Conservation (phyloP, 2,113 vertebrate species). For the Muntiacus muntjak region DNA sequence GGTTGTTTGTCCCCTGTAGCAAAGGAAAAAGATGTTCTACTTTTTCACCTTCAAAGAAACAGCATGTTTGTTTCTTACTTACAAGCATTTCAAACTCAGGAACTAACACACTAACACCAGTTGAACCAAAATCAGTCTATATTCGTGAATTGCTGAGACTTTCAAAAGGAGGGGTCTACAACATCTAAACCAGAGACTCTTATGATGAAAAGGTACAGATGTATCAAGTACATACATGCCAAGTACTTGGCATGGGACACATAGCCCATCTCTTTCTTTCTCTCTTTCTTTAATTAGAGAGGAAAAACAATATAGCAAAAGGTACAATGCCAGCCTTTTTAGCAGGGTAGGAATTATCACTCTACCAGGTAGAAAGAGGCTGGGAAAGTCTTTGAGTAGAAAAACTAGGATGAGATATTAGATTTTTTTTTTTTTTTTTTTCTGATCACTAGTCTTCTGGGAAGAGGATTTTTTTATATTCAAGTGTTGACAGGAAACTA, state of each 20-base stretch:
- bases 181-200: not conserved
- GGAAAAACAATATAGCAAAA: not conserved
- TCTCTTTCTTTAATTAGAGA: not conserved
- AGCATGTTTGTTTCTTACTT: constrained; percentile 2
- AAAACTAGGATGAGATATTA: not conserved
- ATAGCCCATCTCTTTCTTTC: not conserved
- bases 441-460: not conserved
- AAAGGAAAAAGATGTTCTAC: constrained; percentile 44
- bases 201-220: not conserved
- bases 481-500: not conserved
- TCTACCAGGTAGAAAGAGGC: not conserved
- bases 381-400: not conserved
- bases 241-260: not conserved
- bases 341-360: not conserved
- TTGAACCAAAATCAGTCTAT: not conserved
- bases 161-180: not conserved
- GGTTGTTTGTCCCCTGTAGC: constrained; percentile 15
- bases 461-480: not conserved
- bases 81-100: not conserved
- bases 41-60: not conserved
- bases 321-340: not conserved
- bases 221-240: not conserved
- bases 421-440: not conserved
- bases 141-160: not conserved
- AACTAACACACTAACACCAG: not conserved